Evolutionary conservation across 1,140 invertebrate species (phyloP).

Genomic region (Zelostemma sp.): DNA sequence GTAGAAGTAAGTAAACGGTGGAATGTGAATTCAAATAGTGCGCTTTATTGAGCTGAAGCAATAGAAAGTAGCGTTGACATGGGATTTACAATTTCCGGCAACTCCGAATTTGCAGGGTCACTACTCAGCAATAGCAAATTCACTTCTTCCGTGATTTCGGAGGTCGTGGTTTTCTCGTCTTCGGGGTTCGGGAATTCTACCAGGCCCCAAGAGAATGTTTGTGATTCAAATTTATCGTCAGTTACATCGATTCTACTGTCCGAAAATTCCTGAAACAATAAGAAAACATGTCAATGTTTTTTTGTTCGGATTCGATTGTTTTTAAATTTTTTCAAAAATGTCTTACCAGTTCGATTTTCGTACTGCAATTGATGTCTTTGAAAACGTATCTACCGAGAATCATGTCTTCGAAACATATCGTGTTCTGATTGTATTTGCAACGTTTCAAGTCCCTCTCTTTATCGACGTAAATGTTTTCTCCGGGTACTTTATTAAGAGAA

Average conservation of each 20-base stretch:
- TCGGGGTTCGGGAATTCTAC: not conserved
- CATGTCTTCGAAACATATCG: slow-evolving; percentile 1
- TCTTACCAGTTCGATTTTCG: slow-evolving; percentile 1
- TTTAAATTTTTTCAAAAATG: too few relatives aligned
- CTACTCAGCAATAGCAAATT: not conserved
- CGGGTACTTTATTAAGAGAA: not conserved
- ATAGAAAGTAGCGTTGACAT: not conserved
- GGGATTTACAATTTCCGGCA: not conserved
- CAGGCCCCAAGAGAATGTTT: not conserved
- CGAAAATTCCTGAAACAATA: not conserved
- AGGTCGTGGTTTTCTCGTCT: slow-evolving; percentile 1
- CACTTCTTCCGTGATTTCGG: not conserved
- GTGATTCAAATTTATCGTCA: not conserved
- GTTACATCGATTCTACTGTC: not conserved
- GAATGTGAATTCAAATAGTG: too few relatives aligned
- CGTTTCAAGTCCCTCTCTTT: not conserved
- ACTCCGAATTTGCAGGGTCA: not conserved
- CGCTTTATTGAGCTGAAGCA: not conserved
- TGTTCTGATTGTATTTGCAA: not conserved
- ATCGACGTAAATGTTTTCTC: not conserved
- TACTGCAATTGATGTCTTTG: not conserved
- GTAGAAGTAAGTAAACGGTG: too few relatives aligned
- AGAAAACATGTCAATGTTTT: too few relatives aligned
- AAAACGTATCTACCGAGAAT: not conserved
- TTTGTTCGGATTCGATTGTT: too few relatives aligned